phyloP scores from a whole-genome alignment of 2,797 vertebrate species.

The Poliocrania exsul region DNA sequence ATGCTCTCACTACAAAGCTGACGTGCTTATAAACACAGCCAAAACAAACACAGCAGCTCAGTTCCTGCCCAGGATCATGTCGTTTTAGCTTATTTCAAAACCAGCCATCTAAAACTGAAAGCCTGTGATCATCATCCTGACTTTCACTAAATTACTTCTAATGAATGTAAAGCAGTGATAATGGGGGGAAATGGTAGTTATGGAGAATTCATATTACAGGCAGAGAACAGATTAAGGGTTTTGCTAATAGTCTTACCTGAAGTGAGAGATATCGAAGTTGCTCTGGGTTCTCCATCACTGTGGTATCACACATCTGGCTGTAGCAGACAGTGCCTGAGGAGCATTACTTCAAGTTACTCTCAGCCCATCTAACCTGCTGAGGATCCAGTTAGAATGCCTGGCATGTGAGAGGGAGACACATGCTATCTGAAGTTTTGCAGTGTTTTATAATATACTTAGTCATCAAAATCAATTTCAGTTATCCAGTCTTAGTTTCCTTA shows the following conservation, averaged over 20 bases:
- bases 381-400: background rate
- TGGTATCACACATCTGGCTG: background rate
- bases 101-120: background rate
- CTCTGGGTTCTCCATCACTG: background rate
- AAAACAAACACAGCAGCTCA: background rate
- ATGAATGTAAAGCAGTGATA: background rate
- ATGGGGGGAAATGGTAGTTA: background rate
- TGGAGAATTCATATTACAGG: background rate
- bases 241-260: background rate
- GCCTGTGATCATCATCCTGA: background rate
- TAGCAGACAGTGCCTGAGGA: background rate
- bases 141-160: background rate
- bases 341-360: background rate
- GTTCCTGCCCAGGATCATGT: background rate
- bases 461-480: background rate
- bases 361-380: background rate
- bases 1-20: background rate
- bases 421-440: background rate
- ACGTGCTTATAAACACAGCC: fast-evolving
- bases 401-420: background rate
- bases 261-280: background rate
- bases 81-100: background rate
- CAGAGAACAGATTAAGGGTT: background rate
- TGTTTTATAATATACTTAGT: background rate
- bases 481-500: background rate